phyloP scores from a whole-genome alignment of 2,113 vertebrate genomes.

The Menidia beryllina region DNA sequence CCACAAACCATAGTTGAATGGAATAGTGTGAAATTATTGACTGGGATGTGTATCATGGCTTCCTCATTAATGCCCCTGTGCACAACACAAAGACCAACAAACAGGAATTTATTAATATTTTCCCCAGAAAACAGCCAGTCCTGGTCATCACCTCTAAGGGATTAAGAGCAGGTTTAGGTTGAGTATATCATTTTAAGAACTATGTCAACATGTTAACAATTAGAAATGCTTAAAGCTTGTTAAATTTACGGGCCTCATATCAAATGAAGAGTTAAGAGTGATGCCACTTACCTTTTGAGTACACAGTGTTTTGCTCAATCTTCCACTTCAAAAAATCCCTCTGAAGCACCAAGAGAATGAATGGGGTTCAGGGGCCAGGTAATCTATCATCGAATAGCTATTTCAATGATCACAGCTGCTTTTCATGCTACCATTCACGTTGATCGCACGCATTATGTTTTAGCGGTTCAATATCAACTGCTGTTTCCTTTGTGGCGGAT shows the following conservation, averaged over 20 bases:
- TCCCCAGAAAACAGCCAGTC: neutral
- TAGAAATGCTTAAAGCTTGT: no score
- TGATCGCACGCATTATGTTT: neutral
- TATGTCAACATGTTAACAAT: neutral
- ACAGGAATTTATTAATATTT: neutral
- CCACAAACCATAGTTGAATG: neutral
- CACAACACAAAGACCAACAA: neutral
- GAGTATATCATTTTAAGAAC: neutral
- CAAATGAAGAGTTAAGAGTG: neutral
- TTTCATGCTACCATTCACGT: neutral
- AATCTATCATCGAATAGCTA: conserved; percentile 33
- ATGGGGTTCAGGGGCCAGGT: conserved; percentile 35
- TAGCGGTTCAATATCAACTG: neutral
- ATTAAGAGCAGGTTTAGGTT: conserved; percentile 5
- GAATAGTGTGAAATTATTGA: neutral
- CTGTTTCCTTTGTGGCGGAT: conserved; percentile 1
- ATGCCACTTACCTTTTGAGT: conserved; percentile 59
- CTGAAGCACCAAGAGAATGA: conserved; percentile 50
- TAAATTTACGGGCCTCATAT: neutral
- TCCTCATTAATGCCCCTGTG: neutral
- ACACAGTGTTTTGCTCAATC: conserved; percentile 2
- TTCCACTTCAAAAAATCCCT: conserved; percentile 49
- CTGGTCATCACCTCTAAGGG: neutral
- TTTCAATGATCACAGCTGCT: neutral
- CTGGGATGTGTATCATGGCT: neutral